Base-by-base conservation (phyloP, 2,797 vertebrate genomes). In the Valencia hispanica region DNA sequence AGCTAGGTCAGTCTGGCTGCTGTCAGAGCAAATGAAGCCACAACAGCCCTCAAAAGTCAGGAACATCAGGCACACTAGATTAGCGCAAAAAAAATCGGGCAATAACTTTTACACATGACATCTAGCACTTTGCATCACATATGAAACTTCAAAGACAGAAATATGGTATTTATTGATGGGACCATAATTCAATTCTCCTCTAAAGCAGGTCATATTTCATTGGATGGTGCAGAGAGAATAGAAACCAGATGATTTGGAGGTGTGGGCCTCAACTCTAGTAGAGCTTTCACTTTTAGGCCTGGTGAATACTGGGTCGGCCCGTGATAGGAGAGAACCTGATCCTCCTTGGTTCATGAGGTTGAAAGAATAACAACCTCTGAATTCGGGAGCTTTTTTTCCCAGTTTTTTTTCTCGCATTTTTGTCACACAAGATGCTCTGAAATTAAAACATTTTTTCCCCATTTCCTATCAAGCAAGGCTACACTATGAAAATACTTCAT, bases 61-160 rank as follows among this genome's bases (percentile, higher is more conserved):
- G 80, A 88, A 88, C 84, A 87, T 92, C 86, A 85, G 88, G 88
- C 91, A 85, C 85, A 90, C 91, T 89, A 88, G 93, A 95, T 94
- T 92, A 91, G 86, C 71, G 85, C 86, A 73, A 89, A 91, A 90
- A n/a, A 89, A 92, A 94, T 92, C 90, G 93, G 94, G 88, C 93
- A 93, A 95, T 96, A 94, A 95, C 91, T 94, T 93, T 90, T 94
- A 94, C 94, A 94, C 92, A 92, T 95, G 94, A 95, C 95, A 89
- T 94, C 91, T 92, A 91, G 86, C 91, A 90, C 93, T 94, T 94
- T 94, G 94, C 91, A 94, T 92, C 89, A 92, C 88, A 77, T 91
- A 91, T 79, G 88, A 81, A 84, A 94, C 94, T 94, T 96, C 95
- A 96, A 96, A 96, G 94, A 73, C 74, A 82, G 70, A 74, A 94